Percentiles rank a stretch among this genome's conserved stretches.
These are phyloP conservation scores for Tyrophagus putrescentiae DNA, from an alignment of 1,140 invertebrate genomes.

Conservation along the genomic window DNA sequence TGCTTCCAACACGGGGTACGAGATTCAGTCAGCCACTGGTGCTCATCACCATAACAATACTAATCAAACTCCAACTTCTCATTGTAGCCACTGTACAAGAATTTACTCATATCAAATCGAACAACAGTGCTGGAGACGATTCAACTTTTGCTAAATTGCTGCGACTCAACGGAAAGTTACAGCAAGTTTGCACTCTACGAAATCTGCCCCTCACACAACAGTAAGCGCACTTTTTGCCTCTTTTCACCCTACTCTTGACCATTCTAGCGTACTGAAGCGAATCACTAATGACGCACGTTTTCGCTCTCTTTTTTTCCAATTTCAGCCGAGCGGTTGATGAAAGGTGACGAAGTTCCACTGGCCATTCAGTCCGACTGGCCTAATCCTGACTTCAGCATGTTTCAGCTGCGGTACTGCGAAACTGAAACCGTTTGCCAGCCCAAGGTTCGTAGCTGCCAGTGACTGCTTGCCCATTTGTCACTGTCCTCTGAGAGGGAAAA, in stretches of 20 bases:
- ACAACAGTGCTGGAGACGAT: conserved; percentile 79
- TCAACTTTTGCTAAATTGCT: conserved; percentile 65
- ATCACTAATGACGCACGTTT: conserved; percentile 5
- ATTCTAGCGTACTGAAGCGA: no score
- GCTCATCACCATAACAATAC: background rate
- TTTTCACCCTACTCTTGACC: background rate
- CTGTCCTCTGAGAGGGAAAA: no score
- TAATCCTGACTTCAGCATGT: conserved; percentile 32
- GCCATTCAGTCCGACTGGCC: conserved; percentile 60
- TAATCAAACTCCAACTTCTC: background rate
- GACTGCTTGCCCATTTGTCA: no score
- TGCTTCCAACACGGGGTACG: conserved; percentile 64
- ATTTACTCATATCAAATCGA: conserved; percentile 66
- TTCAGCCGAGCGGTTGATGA: conserved; percentile 57
- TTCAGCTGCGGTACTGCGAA: conserved; percentile 29
- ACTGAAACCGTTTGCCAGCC: no score
- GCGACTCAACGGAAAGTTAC: conserved; percentile 60
- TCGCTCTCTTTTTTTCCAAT: conserved; percentile 9
- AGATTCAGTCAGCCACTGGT: conserved; percentile 22
- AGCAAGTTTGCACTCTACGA: conserved; percentile 75
- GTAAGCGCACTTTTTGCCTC: conserved; percentile 33
- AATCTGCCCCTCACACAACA: conserved; percentile 37
- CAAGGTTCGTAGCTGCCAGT: no score
- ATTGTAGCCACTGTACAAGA: conserved; percentile 68
- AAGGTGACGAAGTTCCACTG: conserved; percentile 67